These are phyloP conservation scores for Patella ulyssiponensis DNA, from an alignment of 2,888 invertebrate species.

Conservation along the genomic window DNA sequence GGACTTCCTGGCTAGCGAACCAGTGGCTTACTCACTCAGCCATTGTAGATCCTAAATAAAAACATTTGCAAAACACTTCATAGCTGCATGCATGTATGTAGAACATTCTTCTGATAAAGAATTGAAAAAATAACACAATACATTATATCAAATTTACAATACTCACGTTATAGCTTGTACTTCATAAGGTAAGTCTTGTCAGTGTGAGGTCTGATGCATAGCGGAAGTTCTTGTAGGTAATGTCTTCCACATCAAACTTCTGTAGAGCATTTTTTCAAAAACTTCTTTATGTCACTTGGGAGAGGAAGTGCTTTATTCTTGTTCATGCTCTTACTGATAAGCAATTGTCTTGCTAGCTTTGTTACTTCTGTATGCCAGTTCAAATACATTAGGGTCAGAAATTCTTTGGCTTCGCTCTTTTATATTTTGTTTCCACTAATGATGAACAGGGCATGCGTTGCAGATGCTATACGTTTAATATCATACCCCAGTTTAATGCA, in stretches of 20 bases:
- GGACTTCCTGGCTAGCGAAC: no score
- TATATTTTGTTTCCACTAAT: slow-evolving; percentile 18
- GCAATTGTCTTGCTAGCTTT: slow-evolving; percentile 35
- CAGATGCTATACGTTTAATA: slow-evolving; percentile 28
- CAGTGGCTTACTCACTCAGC: no score
- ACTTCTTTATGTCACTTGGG: slow-evolving; percentile 34
- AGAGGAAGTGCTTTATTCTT: slow-evolving; percentile 29
- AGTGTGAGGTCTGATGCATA: slow-evolving; percentile 29
- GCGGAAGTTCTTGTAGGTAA: slow-evolving; percentile 30
- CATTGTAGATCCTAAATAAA: no score
- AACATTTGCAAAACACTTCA: no score
- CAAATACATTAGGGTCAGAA: slow-evolving; percentile 35
- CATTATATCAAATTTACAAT: no score
- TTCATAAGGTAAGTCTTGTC: slow-evolving; percentile 34
- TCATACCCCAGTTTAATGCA: slow-evolving; percentile 36
- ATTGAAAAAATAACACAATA: no score
- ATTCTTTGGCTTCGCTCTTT: slow-evolving; percentile 34
- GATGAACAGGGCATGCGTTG: slow-evolving; percentile 32
- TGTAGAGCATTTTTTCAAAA: slow-evolving; percentile 17
- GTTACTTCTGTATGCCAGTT: slow-evolving; percentile 34
- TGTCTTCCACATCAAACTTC: slow-evolving; percentile 27
- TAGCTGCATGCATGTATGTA: no score
- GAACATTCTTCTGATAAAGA: no score
- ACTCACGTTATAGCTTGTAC: slow-evolving; percentile 40
- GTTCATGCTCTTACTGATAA: slow-evolving; percentile 31